These are phyloP conservation scores for Solea solea DNA, from an alignment of 2,113 vertebrate genomes.

Conservation along the genomic window DNA sequence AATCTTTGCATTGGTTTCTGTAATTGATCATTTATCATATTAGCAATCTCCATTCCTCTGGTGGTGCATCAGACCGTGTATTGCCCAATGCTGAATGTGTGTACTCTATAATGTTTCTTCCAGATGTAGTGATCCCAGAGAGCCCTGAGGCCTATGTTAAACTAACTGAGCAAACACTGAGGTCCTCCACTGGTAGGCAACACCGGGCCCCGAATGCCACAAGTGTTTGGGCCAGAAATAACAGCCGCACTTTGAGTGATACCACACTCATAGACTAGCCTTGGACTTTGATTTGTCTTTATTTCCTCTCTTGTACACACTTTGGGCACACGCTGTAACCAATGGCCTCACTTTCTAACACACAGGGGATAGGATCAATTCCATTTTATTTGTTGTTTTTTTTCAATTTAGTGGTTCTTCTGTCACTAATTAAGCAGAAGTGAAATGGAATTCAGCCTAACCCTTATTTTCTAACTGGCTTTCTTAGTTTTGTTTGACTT, in stretches of 20 bases:
- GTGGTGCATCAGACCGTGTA: conserved; percentile 17
- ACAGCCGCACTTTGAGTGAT: conserved; percentile 40
- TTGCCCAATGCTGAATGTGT: conserved; percentile 64
- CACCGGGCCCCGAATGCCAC: conserved; percentile 72
- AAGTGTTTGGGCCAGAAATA: conserved; percentile 58
- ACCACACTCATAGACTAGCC: conserved; percentile 38
- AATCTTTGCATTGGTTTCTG: no score
- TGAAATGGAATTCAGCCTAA: conserved; percentile 72
- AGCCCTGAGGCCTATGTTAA: conserved; percentile 94
- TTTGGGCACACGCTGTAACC: conserved; percentile 41
- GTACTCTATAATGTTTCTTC: conserved; percentile 85
- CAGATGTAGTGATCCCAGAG: conserved; percentile 97
- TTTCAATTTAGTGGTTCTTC: conserved; percentile 17
- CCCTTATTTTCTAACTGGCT: conserved; percentile 71
- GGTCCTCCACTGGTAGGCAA: conserved; percentile 91
- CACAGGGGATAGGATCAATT: conserved; percentile 60
- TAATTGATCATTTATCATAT: no score
- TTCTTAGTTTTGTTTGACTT: conserved; percentile 62
- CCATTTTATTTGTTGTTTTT: conserved; percentile 48
- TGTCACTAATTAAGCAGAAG: conserved; percentile 15
- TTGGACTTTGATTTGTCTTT: conserved; percentile 65
- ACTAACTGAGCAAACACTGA: conserved; percentile 94
- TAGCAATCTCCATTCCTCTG: no score
- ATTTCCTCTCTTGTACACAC: conserved; percentile 62
- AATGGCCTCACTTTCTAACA: conserved; percentile 61